phyloP scores from a whole-genome alignment of 2,888 invertebrate genomes.

The Cataglyphis altisquamis region DNA sequence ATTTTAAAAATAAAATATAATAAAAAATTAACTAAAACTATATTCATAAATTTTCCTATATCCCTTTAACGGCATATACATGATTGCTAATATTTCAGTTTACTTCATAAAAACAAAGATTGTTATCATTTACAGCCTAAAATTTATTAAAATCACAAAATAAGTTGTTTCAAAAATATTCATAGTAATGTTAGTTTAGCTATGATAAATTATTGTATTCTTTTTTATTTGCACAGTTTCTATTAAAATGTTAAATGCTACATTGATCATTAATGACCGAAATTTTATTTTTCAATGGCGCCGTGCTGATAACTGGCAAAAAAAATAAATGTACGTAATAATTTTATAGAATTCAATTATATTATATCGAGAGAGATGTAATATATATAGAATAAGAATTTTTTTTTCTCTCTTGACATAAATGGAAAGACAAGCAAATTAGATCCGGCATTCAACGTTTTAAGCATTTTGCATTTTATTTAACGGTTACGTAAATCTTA shows the following conservation, averaged over 20 bases:
- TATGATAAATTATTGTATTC: background rate
- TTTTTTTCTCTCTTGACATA: too few relatives aligned
- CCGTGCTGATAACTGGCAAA: too few relatives aligned
- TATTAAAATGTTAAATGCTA: background rate
- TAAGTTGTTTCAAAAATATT: background rate
- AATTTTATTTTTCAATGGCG: too few relatives aligned
- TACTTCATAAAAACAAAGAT: background rate
- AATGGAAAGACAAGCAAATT: too few relatives aligned
- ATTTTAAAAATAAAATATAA: background rate
- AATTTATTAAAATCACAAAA: background rate
- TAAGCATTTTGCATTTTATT: background rate
- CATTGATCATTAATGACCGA: too few relatives aligned
- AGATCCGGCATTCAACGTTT: too few relatives aligned
- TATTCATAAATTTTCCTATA: background rate
- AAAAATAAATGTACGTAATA: too few relatives aligned
- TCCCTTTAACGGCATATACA: background rate
- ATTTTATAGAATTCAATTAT: too few relatives aligned
- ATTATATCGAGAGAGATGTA: too few relatives aligned
- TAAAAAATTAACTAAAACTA: background rate
- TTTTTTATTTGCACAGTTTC: background rate
- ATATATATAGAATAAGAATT: too few relatives aligned
- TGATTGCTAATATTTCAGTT: background rate
- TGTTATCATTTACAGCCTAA: slow-evolving; percentile 15
- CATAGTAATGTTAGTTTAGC: background rate
- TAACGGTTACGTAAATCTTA: background rate